Base-by-base conservation (phyloP, 2,888 invertebrate species). In the Hydrotaea cyrtoneurina region DNA sequence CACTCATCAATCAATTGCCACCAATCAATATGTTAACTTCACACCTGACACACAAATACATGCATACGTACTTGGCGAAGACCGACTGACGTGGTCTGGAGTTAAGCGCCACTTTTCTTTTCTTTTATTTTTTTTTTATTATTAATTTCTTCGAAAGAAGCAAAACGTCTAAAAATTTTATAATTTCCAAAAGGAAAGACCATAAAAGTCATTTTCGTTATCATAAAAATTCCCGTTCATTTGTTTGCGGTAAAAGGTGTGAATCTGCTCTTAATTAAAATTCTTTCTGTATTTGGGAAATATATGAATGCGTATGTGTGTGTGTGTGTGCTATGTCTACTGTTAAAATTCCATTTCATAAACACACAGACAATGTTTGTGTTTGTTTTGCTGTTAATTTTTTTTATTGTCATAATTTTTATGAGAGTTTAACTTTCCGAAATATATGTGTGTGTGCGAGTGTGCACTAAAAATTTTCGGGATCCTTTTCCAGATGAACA, bases 241-340 rank as follows among this genome's bases (percentile, higher is more conserved):
- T 85, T 79, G 79, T 79, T 81, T 82, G 77, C 17, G 73, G 46
- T 23, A 26, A 76, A 77, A 82, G 82, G 82, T 85, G 77, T 85
- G 74, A 85, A 82, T 74, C 74, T 82, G 62, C 62, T 80, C 69
- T 77, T 73, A 76, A 84, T 78, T 78, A 59, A 81, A 78, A 57
- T 78, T 73, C 43, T 71, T 59, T 69, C 17, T 10, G 19, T 73
- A 31, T 17, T 43, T 36, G 31, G 62, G 5, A n/a, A 62, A 31
- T 15, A 17, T 13, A 26, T 31, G n/a, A 15, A 17, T 43, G 46
- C 23, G 15, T 69, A 59, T 78, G 13, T 78, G 62, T 57, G 26
- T 43, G 62, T 57, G 26, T 43, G 21, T 46, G 11, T 7, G 50
- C 59, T n/a, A 19, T 43, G 7, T 31, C 7, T 31, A 4, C 3